Conservation (phyloP, 2,797 vertebrate species). For the Prionace glauca region DNA sequence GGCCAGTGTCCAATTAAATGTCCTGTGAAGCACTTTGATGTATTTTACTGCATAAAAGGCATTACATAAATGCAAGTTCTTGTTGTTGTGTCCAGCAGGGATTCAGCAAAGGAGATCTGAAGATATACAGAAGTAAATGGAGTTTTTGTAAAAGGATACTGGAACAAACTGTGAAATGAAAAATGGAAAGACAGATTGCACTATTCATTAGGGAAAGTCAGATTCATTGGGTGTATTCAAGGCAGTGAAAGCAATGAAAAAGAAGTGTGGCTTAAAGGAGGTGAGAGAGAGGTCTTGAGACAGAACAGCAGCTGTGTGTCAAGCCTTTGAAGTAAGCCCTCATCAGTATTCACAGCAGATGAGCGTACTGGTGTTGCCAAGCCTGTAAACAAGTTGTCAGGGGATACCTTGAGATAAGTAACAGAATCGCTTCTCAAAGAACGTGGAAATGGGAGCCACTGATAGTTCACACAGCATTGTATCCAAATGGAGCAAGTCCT, state of each 20-base stretch:
- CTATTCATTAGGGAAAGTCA: neutral
- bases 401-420: neutral
- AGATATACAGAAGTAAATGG: neutral
- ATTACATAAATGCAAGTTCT: neutral
- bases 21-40: neutral
- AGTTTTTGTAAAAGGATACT: neutral
- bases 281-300: conserved; percentile 5
- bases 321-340: neutral
- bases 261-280: neutral
- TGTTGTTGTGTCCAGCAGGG: neutral
- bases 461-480: neutral
- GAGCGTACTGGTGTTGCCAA: neutral
- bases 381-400: conserved; percentile 34
- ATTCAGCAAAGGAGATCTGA: neutral
- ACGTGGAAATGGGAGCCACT: neutral
- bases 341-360: conserved; percentile 27
- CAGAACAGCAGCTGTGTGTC: neutral
- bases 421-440: neutral
- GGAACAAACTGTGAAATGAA: neutral
- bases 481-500: conserved; percentile 15
- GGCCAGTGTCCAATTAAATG: neutral
- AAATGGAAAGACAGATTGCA: neutral
- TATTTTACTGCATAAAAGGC: neutral
- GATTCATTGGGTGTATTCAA: neutral
- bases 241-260: neutral